Base-by-base conservation (phyloP, 1,140 invertebrate species). In the Eriocheir sinensis region DNA sequence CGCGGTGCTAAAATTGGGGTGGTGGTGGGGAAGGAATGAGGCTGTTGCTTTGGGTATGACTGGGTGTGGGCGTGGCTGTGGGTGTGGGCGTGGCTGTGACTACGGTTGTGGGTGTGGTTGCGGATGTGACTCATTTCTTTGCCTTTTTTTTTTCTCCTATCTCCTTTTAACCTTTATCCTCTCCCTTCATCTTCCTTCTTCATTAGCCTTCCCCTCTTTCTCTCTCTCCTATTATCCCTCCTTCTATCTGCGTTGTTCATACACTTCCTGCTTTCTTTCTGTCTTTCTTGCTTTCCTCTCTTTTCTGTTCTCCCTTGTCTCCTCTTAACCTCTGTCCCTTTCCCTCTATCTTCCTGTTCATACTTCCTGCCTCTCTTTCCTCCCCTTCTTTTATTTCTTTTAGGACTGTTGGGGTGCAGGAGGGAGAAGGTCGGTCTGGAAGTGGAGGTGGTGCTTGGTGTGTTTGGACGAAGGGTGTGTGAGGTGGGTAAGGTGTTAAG, bases 161-260 rank as follows among this genome's bases (percentile, higher is more conserved):
- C 53, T 72, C 53, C 21, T 21, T 27, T 72, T 72, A 2, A 21
- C n/a, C 8, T 72, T 72, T 21, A 3, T 21, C 21, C 21, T n/a
- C 60, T 21, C 60, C n/a, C 21, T 72, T n/a, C 27, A 27, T 21
- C 60, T n/a, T 0, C 60, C 21, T n/a, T 4, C 60, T n/a, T n/a
- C 60, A 21, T 72, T 72, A 72, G 6, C 60, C n/a, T n/a, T 72
- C 60, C 60, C 60, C 27, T n/a, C 6, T n/a, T n/a, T n/a, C 60
- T n/a, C n/a, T 72, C n/a, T n/a, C 60, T 72, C 60, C n/a, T n/a
- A 72, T 72, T 72, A 72, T n/a, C n/a, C 27, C n/a, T n/a, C 60
- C 27, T 72, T 72, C 60, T 72, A 72, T 8, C 60, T 72, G 3
- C 2, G 21, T 72, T n/a, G 4, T n/a, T 72, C 60, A n/a, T n/a